Conservation (phyloP, 1,140 invertebrate species). For the Rhagoletis zephyria region DNA sequence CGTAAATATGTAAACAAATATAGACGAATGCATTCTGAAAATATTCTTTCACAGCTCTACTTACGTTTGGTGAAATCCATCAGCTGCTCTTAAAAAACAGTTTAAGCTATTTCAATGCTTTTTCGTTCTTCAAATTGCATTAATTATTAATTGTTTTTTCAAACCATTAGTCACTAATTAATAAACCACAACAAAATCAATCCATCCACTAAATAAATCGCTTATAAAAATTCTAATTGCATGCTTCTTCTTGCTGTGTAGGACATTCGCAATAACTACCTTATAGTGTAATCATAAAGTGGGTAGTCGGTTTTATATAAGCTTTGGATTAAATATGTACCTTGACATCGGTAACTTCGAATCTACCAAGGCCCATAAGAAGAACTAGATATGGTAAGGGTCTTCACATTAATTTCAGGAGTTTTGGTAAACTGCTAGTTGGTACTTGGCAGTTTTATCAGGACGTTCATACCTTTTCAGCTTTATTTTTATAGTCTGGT, state of each 20-base stretch:
- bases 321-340: no score
- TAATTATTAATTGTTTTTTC: not conserved
- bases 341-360: no score
- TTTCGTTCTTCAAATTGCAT: not conserved
- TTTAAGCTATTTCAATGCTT: not conserved
- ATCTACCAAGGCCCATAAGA: no score
- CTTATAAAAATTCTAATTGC: not conserved
- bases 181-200: slow-evolving; percentile 30
- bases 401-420: no score
- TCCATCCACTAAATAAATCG: slow-evolving; percentile 11
- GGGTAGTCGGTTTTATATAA: no score
- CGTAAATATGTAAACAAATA: not conserved
- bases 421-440: no score
- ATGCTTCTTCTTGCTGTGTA: not conserved
- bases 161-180: slow-evolving; percentile 12
- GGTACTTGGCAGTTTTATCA: no score
- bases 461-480: no score
- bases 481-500: no score
- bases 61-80: slow-evolving; percentile 47
- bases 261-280: no score
- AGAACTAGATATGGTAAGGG: no score
- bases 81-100: not conserved
- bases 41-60: not conserved
- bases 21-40: not conserved
- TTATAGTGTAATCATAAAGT: no score